Conservation (phyloP, 2,113 vertebrate species). For the Leptosomus discolor region DNA sequence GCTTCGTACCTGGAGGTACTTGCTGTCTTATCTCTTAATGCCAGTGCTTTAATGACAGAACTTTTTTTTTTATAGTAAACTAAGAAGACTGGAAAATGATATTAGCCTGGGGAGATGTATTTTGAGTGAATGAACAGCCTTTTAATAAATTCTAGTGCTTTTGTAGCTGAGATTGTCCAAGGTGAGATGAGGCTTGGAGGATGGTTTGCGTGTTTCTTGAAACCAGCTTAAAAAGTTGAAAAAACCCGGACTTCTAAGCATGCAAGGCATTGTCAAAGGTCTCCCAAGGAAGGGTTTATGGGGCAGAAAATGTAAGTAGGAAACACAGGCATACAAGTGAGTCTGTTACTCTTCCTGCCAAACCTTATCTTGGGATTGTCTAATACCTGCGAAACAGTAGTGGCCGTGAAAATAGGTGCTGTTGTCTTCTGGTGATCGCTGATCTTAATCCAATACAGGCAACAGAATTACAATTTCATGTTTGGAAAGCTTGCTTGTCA, state of each 20-base stretch:
- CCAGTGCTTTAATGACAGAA: not conserved
- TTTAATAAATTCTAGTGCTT: not conserved
- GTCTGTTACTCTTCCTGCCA: not conserved
- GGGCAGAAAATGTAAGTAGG: not conserved
- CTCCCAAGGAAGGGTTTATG: not conserved
- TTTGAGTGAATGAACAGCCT: not conserved
- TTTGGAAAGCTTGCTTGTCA: not conserved
- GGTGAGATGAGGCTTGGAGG: not conserved
- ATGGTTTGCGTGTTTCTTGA: not conserved
- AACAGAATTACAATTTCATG: not conserved
- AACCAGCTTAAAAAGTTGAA: not conserved
- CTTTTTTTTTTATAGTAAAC: not conserved
- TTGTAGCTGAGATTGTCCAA: not conserved
- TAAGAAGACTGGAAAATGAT: not conserved
- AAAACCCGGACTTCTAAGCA: not conserved
- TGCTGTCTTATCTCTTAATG: not conserved
- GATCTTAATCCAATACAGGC: too few species aligned
- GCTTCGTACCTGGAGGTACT: not conserved
- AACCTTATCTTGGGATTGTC: not conserved
- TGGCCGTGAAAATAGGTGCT: rapidly evolving
- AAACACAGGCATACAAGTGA: not conserved
- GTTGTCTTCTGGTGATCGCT: rapidly evolving
- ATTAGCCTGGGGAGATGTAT: not conserved
- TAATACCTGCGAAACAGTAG: rapidly evolving
- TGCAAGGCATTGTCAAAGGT: not conserved